Base-by-base conservation (phyloP, 2,888 invertebrate genomes). In the Eristalis pertinax region DNA sequence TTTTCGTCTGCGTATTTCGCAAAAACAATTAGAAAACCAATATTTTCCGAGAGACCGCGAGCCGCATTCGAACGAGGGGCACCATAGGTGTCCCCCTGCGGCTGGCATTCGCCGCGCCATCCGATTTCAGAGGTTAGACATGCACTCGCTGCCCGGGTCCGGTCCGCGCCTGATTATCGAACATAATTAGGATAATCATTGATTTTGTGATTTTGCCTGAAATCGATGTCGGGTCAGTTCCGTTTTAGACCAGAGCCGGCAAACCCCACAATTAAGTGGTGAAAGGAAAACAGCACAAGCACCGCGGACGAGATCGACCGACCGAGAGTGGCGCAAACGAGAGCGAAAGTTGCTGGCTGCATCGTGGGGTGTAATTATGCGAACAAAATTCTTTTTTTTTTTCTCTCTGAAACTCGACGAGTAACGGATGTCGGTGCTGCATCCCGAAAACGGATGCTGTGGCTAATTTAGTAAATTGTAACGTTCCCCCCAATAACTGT, bases 171-270 rank as follows among this genome's bases (percentile, higher is more conserved):
- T 70, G 84, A 83, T 79, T 84, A 84, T 84, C 79, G 69, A 87
- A 76, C 79, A 64, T 84, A 87, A 87, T 87, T 84, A 87, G 87
- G 87, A 87, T 87, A 87, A 87, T 87, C 87, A 87, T 84, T 84
- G 87, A 84, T 80, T 84, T 87, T 64, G 76, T 26, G 50, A 50
- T 29, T 60, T 24, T 5, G 26, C 67, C 64, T 80, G 84, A 80
- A 83, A 72, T 87, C 87, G 76, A 84, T 84, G 79, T 82, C 74
- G 73, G 77, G 11, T 50, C 74, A 65, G 77, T 82, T 86, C 85
- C 85, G 86, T 83, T 86, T 86, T 78, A 70, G 83, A 72, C 26
- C 70, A 58, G 72, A 19, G 50, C 50, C 19, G 50, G 50, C 50
- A 19, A 32, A 32, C n/a, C 50, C 78, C 86, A 75, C 86, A 86